phyloP scores from a whole-genome alignment of 1,140 invertebrate genomes.

The Anastrepha ludens region DNA sequence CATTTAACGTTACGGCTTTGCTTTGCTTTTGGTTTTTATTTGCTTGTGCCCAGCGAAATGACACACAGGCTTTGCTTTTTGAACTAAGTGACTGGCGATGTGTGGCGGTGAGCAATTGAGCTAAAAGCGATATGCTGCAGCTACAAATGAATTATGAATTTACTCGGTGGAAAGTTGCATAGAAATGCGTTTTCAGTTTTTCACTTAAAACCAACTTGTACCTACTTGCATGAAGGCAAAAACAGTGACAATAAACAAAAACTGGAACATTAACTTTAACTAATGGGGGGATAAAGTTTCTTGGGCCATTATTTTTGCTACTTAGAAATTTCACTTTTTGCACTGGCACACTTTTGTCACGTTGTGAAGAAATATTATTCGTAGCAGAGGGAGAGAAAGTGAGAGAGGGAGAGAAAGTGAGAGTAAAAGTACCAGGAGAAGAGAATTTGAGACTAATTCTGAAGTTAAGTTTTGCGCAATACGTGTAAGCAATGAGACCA shows the following conservation, averaged over 20 bases:
- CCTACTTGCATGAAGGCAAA: neutral
- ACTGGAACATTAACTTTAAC: neutral
- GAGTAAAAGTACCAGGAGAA: too few relatives aligned
- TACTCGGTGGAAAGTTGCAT: neutral
- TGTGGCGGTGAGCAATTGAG: neutral
- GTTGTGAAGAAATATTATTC: too few relatives aligned
- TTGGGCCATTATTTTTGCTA: neutral
- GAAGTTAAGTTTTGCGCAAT: too few relatives aligned
- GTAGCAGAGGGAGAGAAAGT: too few relatives aligned
- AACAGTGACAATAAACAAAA: neutral
- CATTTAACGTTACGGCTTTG: neutral
- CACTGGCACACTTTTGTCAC: neutral
- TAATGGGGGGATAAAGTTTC: neutral
- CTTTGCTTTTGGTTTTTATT: neutral
- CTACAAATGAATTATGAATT: constrained; percentile 35
- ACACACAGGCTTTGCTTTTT: neutral
- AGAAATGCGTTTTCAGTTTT: neutral
- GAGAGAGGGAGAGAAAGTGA: too few relatives aligned
- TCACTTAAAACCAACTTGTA: neutral
- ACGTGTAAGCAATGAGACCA: too few relatives aligned
- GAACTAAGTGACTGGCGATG: neutral
- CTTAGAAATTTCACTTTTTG: constrained; percentile 12
- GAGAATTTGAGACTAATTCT: too few relatives aligned
- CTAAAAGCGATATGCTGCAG: neutral
- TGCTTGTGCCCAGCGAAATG: neutral